phyloP scores from a whole-genome alignment of 2,888 invertebrate genomes.

The Mactromeris polynyma region DNA sequence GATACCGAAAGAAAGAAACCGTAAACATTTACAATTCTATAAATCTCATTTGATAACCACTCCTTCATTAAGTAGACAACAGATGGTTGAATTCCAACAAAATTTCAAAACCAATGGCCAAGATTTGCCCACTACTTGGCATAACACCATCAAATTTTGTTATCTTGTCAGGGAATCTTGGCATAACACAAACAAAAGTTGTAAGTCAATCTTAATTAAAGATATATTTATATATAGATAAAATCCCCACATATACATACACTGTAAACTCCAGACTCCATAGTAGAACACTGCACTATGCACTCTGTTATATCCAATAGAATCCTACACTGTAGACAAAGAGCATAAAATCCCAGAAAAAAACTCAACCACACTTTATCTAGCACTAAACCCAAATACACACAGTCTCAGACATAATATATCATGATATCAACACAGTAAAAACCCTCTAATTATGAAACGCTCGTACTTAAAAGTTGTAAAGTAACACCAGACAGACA shows the following conservation, averaged over 20 bases:
- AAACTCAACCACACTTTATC: not conserved
- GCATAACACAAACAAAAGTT: conserved; percentile 8
- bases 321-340: not conserved
- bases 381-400: not conserved
- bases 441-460: conserved; percentile 1
- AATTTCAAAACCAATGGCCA: conserved; percentile 3
- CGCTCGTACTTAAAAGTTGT: not conserved
- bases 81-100: conserved; percentile 9
- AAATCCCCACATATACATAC: not conserved
- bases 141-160: conserved; percentile 16
- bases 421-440: not conserved
- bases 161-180: conserved; percentile 7
- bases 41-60: too few relatives aligned
- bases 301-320: not conserved
- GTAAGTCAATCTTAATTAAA: conserved; percentile 17
- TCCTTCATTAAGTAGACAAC: not conserved
- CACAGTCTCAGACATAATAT: not conserved
- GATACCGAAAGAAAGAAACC: too few relatives aligned
- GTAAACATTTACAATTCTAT: too few relatives aligned
- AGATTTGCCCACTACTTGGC: not conserved
- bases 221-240: not conserved
- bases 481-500: not conserved
- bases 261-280: conserved; percentile 1
- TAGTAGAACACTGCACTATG: not conserved
- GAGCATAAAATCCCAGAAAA: not conserved